Percentiles rank a stretch among this genome's conserved stretches.
Conservation (phyloP, 2,113 vertebrate genomes). For the Oreochromis niloticus region DNA sequence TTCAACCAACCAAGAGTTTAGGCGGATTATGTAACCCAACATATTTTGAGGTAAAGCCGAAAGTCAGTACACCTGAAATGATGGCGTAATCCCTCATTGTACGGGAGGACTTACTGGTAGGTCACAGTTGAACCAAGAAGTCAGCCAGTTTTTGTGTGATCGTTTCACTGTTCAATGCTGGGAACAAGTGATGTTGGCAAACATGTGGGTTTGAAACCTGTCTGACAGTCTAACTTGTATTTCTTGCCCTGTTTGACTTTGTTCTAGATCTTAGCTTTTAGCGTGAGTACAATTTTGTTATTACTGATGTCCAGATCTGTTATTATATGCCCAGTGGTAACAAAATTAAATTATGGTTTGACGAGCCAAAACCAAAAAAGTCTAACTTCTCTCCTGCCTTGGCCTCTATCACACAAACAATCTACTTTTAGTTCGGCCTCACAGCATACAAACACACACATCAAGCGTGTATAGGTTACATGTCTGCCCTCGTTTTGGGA, state of each 20-base stretch:
- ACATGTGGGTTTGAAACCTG: neutral
- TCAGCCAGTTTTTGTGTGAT: neutral
- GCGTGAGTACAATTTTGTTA: neutral
- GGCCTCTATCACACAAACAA: neutral
- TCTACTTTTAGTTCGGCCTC: neutral
- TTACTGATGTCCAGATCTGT: neutral
- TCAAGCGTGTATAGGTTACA: neutral
- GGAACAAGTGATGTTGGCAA: neutral
- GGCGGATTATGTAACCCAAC: neutral
- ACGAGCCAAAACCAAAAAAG: neutral
- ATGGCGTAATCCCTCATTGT: neutral
- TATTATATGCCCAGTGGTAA: neutral
- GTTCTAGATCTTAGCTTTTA: neutral
- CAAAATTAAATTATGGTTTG: neutral
- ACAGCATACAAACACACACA: neutral
- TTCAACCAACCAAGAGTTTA: neutral
- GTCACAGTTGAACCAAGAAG: neutral
- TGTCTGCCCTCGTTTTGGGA: neutral
- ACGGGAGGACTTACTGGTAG: neutral
- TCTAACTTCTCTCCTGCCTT: neutral
- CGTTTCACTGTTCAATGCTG: neutral
- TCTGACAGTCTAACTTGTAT: neutral
- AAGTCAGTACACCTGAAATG: neutral
- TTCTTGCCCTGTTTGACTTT: neutral
- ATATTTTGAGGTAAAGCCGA: neutral